Evolutionary conservation across 2,888 invertebrate species (phyloP), one percentile per base, ranked within the genome.

Genomic region (Melinopterus prodromus): DNA sequence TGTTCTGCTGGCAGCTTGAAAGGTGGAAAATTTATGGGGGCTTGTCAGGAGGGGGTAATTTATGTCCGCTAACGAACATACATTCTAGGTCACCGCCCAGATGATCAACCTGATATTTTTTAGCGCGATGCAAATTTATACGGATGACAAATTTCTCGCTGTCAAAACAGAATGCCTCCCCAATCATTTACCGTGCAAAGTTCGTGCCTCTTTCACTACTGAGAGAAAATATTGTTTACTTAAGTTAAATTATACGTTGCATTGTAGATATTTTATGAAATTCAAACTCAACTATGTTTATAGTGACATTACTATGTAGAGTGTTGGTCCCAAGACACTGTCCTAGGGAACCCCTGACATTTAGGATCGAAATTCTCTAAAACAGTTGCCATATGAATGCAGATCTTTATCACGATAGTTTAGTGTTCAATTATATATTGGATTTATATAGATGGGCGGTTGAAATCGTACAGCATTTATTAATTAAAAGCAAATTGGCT

Each of bases 21-120:
- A 6, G 53, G 53, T 53, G 53, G 53, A 53, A 53, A 53, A 53
- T 53, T 53, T 53, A 53, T 53, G 53, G 53, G 5, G 53, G 1
- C 9, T 53, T 53, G 53, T 53, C 53, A 53, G 53, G 53, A 53
- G 12, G 53, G 53, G 53, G 53, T 53, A 53, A 53, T 53, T 53
- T 53, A 53, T 53, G 53, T 53, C 2, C 53, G 53, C 53, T 53
- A 53, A 53, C 53, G 53, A 53, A 53, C 53, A 53, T 53, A 12
- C 53, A 53, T 53, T 53, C 53, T 53, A 53, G 53, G 26, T 26
- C 26, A 26, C 26, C 53, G 9, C 53, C 53, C 53, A 53, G 53
- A 53, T 53, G 53, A 53, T 53, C 53, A 53, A 53, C 53, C 53
- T 53, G 53, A 53, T 53, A 53, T 53, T 53, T 53, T 53, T 53